A percentile compares a stretch with the other conserved stretches of the same genome.
phyloP scores from a whole-genome alignment of 2,888 invertebrate species.

The Heliothis peltigera region DNA sequence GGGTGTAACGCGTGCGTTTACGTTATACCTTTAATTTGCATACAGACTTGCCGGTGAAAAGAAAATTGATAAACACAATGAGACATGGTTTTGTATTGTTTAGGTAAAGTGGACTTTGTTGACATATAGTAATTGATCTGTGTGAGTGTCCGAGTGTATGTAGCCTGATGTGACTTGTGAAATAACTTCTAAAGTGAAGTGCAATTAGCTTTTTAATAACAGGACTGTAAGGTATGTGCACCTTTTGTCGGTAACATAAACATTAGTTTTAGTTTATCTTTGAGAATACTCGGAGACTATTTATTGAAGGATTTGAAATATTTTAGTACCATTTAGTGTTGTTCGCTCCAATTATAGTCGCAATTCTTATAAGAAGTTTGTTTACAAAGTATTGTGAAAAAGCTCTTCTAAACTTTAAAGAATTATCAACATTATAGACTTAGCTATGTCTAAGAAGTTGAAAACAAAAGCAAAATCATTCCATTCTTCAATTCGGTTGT shows the following conservation, averaged over 20 bases:
- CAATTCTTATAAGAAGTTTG: neutral
- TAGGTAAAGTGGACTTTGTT: conserved; percentile 60
- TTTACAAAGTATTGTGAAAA: neutral
- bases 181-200: conserved; percentile 63
- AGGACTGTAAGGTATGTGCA: conserved; percentile 68
- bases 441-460: too few species aligned
- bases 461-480: too few species aligned
- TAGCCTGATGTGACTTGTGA: conserved; percentile 68
- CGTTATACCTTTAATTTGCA: conserved; percentile 47
- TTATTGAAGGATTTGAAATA: conserved; percentile 10
- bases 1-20: conserved; percentile 46
- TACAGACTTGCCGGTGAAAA: conserved; percentile 43
- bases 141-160: conserved; percentile 60
- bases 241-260: conserved; percentile 42
- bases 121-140: conserved; percentile 59
- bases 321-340: conserved; percentile 2
- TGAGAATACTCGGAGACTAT: neutral
- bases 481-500: too few species aligned
- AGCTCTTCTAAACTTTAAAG: neutral
- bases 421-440: too few species aligned
- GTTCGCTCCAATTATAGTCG: neutral
- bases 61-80: conserved; percentile 35
- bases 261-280: conserved; percentile 26
- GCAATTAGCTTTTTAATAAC: conserved; percentile 56
- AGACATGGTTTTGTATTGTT: conserved; percentile 57